Evolutionary conservation across 1,140 invertebrate species (phyloP), one percentile per base, ranked within the genome.

Genomic region (Paracyclopina nana): DNA sequence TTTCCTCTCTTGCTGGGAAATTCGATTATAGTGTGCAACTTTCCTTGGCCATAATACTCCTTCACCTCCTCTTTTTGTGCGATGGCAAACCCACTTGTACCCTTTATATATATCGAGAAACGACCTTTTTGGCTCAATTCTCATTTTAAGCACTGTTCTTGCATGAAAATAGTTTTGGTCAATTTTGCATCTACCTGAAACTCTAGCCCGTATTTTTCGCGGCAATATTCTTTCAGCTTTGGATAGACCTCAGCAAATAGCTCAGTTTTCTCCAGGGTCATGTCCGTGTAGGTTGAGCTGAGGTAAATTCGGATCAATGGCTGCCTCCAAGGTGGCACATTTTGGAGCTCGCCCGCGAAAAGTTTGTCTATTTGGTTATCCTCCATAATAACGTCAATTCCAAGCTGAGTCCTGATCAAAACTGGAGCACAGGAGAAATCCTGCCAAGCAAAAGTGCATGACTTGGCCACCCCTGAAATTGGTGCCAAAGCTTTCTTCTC

Each of bases 171-270:
- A n/a, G n/a, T n/a, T n/a, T n/a, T n/a, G n/a, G n/a, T n/a, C n/a
- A n/a, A n/a, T n/a, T n/a, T n/a, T n/a, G n/a, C n/a, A n/a, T n/a
- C n/a, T 38, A 50, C 48, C 30, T 50, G 48, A 25, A 50, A 50
- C 29, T 50, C 48, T 12, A 50, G 14, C 2, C 48, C 48, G 24
- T 50, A 38, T 16, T 29, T 12, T 40, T 50, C 48, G 14, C 48
- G 25, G 16, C 48, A 50, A 25, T 50, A 50, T 16, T 50, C 48
- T 18, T 28, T 28, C 14, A 48, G 6, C 28, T 48, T 48, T 2
- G 45, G 28, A 48, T 48, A 44, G 14, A 44, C 42, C 24, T 44
- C 42, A 12, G 42, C n/a, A n/a, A 20, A 22, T 12, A 44, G 24
- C 16, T n/a, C 2, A 44, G 16, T 44, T 12, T 44, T 44, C 24